Percentiles rank a stretch among this genome's conserved stretches.
Evolutionary conservation across 2,888 invertebrate species (phyloP).

Genomic region (Patella pellucida): DNA sequence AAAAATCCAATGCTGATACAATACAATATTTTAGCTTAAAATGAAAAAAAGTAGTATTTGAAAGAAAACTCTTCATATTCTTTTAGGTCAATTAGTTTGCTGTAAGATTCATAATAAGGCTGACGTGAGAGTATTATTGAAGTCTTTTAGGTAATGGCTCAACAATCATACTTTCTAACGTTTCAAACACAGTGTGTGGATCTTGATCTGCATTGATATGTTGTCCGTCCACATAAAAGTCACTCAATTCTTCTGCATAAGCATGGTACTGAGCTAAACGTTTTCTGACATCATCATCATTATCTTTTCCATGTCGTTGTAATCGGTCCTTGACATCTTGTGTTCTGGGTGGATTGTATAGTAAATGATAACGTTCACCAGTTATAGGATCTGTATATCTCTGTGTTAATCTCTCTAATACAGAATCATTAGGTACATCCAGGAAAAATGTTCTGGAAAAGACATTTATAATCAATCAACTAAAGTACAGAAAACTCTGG

Average conservation of each 20-base stretch:
- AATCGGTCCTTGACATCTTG: conserved; percentile 66
- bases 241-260: conserved; percentile 65
- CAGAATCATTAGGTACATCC: conserved; percentile 70
- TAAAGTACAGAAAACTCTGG: no score
- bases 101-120: no score
- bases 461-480: no score
- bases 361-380: conserved; percentile 69
- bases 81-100: no score
- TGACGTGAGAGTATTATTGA: neutral
- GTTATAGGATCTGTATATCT: conserved; percentile 69
- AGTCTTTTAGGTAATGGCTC: conserved; percentile 65
- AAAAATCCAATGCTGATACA: no score
- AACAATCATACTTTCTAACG: conserved; percentile 69
- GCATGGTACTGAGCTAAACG: conserved; percentile 61
- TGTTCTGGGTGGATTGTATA: conserved; percentile 70
- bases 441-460: conserved; percentile 68
- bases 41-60: no score
- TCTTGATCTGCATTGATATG: conserved; percentile 70
- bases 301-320: conserved; percentile 57
- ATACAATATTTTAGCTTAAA: no score
- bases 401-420: conserved; percentile 68
- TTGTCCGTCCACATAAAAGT: conserved; percentile 65
- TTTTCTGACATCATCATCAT: conserved; percentile 57
- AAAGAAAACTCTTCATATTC: no score
- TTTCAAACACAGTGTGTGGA: conserved; percentile 71